phyloP scores from a whole-genome alignment of 2,888 invertebrate species.

The Pterostichus madidus region DNA sequence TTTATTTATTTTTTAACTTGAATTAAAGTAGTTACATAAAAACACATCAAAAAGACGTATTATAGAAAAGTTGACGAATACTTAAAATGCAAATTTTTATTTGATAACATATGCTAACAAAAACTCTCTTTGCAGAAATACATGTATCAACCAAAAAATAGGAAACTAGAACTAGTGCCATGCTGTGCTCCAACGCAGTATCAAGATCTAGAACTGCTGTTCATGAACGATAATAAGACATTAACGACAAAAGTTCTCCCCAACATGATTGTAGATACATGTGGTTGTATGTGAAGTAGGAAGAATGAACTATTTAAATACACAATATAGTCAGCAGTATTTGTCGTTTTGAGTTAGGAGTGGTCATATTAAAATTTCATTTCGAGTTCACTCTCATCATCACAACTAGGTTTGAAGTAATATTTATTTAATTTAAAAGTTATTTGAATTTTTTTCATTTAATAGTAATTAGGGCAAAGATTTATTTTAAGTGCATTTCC shows the following conservation, averaged over 20 bases:
- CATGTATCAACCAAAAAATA: slow-evolving; percentile 79
- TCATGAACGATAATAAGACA: slow-evolving; percentile 88
- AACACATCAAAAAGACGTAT: no score
- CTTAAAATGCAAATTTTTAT: no score
- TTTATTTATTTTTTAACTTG: no score
- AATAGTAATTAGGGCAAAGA: neutral
- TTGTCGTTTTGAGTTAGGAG: slow-evolving; percentile 58
- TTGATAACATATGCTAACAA: no score
- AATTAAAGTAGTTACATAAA: no score
- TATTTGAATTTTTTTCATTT: slow-evolving; percentile 9
- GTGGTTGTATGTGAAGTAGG: slow-evolving; percentile 88
- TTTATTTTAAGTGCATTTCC: neutral
- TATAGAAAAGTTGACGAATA: no score
- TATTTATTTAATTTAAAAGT: neutral
- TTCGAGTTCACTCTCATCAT: slow-evolving; percentile 9
- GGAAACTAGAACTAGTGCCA: slow-evolving; percentile 84
- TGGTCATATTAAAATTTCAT: slow-evolving; percentile 25
- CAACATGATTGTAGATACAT: slow-evolving; percentile 95
- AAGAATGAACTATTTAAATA: slow-evolving; percentile 39
- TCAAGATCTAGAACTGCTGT: slow-evolving; percentile 88
- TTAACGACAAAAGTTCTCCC: slow-evolving; percentile 89
- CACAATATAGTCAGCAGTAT: slow-evolving; percentile 57
- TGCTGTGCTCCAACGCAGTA: slow-evolving; percentile 93
- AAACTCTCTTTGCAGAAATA: slow-evolving; percentile 82
- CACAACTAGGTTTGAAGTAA: slow-evolving; percentile 7